Conservation (phyloP, 1,140 invertebrate species). For the Lepidurus packardi region DNA sequence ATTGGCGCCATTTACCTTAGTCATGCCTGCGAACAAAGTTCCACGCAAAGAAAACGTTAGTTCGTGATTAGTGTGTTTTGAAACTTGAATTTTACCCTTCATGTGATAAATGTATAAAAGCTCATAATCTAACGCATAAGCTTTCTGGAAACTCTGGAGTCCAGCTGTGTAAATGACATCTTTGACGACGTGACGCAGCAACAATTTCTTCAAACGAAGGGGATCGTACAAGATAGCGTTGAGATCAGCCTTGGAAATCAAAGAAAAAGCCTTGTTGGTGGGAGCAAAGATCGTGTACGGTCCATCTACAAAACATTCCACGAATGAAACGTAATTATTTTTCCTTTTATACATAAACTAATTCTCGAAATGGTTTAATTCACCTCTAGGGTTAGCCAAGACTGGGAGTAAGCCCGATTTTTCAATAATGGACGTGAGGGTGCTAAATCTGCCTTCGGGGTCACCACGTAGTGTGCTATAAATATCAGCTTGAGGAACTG, state of each 20-base stretch:
- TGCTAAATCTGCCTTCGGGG: conserved; percentile 33
- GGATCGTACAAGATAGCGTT: conserved; percentile 32
- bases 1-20: conserved; percentile 45
- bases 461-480: conserved; percentile 32
- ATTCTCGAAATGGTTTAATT: background rate
- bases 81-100: conserved; percentile 32
- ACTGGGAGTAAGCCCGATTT: conserved; percentile 31
- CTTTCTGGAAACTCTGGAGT: conserved; percentile 33
- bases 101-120: conserved; percentile 35
- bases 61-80: background rate
- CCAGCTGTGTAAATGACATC: conserved; percentile 34
- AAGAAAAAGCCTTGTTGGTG: conserved; percentile 37
- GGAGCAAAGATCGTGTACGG: conserved; percentile 44
- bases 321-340: background rate
- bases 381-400: conserved; percentile 34
- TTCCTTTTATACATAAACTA: background rate
- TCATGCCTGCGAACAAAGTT: conserved; percentile 37
- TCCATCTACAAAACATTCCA: conserved; percentile 32
- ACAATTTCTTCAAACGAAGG: conserved; percentile 29
- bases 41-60: background rate
- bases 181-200: conserved; percentile 34
- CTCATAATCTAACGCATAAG: conserved; percentile 30
- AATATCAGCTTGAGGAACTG: conserved; percentile 39
- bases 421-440: conserved; percentile 32
- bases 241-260: conserved; percentile 29